Evolutionary conservation across 2,113 vertebrate genomes (phyloP).

Genomic region (Gobio gobio): DNA sequence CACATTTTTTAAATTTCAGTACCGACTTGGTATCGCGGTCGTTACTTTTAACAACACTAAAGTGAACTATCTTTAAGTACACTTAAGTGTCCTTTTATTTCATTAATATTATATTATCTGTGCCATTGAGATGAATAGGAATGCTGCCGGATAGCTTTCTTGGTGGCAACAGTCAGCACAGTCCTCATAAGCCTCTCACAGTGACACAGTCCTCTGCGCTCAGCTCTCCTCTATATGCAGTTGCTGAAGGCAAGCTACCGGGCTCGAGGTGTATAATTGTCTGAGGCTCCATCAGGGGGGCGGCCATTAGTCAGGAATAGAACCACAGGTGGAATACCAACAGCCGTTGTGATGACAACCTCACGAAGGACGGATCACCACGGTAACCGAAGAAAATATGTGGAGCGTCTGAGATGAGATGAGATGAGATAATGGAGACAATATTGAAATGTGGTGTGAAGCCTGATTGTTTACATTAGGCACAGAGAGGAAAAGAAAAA

Average conservation of each 20-base stretch:
- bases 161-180: neutral
- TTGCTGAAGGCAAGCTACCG: neutral
- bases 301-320: conserved; percentile 32
- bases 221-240: neutral
- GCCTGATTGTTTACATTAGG: conserved; percentile 35
- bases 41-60: no score
- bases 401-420: conserved; percentile 9
- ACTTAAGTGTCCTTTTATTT: no score
- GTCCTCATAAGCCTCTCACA: neutral
- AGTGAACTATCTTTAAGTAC: no score
- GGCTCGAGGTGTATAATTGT: conserved; percentile 1
- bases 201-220: neutral
- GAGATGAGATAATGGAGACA: conserved; percentile 6
- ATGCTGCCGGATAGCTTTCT: neutral
- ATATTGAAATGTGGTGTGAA: conserved; percentile 21
- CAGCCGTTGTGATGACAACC: conserved; percentile 40
- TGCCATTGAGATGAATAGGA: neutral
- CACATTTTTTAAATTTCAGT: no score
- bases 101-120: no score
- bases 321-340: conserved; percentile 40
- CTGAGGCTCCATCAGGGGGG: conserved; percentile 7
- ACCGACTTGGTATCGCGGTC: no score
- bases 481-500: conserved; percentile 4
- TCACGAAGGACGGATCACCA: conserved; percentile 36
- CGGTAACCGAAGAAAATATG: conserved; percentile 24